A percentile compares a stretch with the other conserved stretches of the same genome.
Evolutionary conservation across 2,113 vertebrate genomes (phyloP).

Genomic region (Nothocercus nigrocapillus): DNA sequence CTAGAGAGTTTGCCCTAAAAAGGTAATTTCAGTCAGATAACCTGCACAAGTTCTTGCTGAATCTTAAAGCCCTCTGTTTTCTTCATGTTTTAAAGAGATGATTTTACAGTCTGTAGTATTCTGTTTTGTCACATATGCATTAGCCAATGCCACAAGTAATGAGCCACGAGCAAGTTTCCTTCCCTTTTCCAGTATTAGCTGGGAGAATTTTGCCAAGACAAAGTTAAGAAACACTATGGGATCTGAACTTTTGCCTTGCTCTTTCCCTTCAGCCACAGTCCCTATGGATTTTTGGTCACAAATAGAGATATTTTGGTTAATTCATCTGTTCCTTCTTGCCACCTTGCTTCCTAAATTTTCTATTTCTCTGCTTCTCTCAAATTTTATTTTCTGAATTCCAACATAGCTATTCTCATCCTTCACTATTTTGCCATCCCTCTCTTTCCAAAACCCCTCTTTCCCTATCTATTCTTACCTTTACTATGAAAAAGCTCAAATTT

Average conservation of each 20-base stretch:
- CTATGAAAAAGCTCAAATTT: not conserved
- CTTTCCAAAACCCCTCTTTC: not conserved
- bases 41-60: not conserved
- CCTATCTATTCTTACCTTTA: not conserved
- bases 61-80: not conserved
- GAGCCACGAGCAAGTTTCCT: not conserved
- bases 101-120: not conserved
- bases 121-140: not conserved
- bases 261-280: not conserved
- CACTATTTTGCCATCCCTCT: not conserved
- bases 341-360: not conserved
- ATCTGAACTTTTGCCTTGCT: not conserved
- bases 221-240: not conserved
- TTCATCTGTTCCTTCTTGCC: not conserved
- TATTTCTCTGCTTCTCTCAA: not conserved
- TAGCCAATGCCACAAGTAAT: not conserved
- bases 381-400: not conserved
- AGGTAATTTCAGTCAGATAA: not conserved
- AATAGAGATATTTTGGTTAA: not conserved
- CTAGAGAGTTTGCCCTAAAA: not conserved
- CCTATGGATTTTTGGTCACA: rapidly evolving
- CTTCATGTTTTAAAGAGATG: not conserved
- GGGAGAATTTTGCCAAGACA: not conserved
- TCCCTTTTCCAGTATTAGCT: not conserved
- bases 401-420: not conserved